Conservation (phyloP, 2,797 vertebrate genomes). For the Sus cebifrons region DNA sequence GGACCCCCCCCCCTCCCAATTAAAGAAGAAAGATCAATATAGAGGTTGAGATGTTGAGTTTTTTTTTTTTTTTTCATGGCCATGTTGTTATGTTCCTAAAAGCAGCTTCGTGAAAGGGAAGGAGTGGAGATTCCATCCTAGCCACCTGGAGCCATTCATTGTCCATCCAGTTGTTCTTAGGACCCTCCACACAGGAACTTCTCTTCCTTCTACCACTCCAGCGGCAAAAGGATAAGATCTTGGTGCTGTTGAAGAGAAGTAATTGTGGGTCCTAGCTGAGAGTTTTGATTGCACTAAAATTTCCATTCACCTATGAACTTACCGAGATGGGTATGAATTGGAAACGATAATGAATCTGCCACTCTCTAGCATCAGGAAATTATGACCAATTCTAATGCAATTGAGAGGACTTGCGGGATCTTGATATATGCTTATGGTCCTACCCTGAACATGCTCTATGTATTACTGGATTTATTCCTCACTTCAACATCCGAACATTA, state of each 20-base stretch:
- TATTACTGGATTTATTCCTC: background rate
- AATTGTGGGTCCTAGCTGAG: background rate
- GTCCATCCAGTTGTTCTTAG: background rate
- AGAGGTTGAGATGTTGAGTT: background rate
- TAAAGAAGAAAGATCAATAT: slow-evolving; percentile 10
- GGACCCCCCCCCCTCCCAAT: background rate
- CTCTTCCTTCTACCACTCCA: background rate
- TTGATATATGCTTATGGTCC: background rate
- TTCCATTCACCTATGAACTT: slow-evolving; percentile 37
- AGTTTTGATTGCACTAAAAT: slow-evolving; percentile 36
- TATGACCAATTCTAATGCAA: background rate
- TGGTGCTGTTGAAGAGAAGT: background rate
- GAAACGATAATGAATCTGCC: background rate
- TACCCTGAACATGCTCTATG: background rate
- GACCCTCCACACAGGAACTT: slow-evolving; percentile 42
- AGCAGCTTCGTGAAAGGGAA: background rate
- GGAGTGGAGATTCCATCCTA: background rate
- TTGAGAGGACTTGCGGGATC: background rate
- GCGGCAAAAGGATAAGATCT: background rate
- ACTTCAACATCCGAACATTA: background rate
- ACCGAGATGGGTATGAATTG: slow-evolving; percentile 33
- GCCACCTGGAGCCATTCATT: slow-evolving; percentile 4
- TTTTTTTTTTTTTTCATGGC: background rate
- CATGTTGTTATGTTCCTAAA: background rate
- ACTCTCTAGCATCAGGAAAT: slow-evolving; percentile 15